Percentiles rank a stretch among this genome's conserved stretches.
Evolutionary conservation across 2,113 vertebrate species (phyloP).

Genomic region (Scatophagus argus): DNA sequence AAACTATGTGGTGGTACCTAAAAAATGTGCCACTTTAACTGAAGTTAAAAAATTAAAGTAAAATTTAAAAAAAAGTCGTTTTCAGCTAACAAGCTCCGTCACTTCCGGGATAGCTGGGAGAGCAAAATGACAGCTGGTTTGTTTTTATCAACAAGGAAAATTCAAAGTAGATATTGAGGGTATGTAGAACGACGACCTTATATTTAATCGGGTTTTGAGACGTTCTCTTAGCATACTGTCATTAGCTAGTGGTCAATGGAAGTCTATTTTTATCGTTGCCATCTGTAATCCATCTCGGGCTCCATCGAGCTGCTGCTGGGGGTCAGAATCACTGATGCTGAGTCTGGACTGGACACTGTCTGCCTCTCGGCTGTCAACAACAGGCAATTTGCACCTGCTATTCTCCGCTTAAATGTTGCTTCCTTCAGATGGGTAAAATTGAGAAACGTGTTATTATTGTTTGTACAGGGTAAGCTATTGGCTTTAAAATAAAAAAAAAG

Average conservation of each 20-base stretch:
- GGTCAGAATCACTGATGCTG: constrained; percentile 46
- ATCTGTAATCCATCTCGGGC: constrained; percentile 32
- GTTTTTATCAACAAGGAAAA: constrained; percentile 70
- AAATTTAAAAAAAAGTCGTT: not conserved
- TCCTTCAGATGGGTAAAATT: not conserved
- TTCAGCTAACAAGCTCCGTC: constrained; percentile 47
- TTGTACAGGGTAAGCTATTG: not conserved
- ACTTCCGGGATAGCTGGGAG: constrained; percentile 66
- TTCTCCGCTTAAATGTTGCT: not conserved
- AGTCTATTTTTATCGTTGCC: constrained; percentile 4
- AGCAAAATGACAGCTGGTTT: constrained; percentile 75
- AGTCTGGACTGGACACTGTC: constrained; percentile 30
- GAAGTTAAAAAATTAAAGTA: not conserved
- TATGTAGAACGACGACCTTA: constrained; percentile 20
- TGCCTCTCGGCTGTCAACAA: constrained; percentile 8
- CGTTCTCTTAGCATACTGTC: not conserved
- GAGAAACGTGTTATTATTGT: not conserved
- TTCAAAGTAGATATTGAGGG: constrained; percentile 58
- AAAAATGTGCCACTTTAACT: not conserved
- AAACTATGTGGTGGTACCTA: not conserved
- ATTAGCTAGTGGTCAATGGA: not conserved
- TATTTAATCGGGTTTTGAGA: rapidly evolving
- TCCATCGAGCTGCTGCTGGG: constrained; percentile 56
- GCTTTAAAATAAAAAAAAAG: not conserved
- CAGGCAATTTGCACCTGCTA: not conserved